A percentile compares a stretch with the other conserved stretches of the same genome.
These are phyloP conservation scores for Lepidocyrtinus sp. DNA, from an alignment of 2,888 invertebrate genomes.

Conservation along the genomic window DNA sequence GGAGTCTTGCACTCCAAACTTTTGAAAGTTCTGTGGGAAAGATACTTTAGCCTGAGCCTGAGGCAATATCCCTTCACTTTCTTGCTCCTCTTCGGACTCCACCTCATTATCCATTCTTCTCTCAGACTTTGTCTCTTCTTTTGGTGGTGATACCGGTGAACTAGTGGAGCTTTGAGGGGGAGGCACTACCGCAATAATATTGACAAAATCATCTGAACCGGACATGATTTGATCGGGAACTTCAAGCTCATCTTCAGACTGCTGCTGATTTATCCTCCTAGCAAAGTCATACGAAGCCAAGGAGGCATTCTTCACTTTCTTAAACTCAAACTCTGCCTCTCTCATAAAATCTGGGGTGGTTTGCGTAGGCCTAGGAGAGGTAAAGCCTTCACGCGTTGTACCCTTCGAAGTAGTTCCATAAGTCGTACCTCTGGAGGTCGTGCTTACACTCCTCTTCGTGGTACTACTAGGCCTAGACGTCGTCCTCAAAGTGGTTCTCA, in stretches of 20 bases:
- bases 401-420: background rate
- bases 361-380: too few species aligned
- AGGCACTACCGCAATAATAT: slow-evolving; percentile 24
- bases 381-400: background rate
- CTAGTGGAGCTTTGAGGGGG: background rate
- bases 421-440: slow-evolving; percentile 14
- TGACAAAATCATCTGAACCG: slow-evolving; percentile 36
- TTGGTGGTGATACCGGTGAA: background rate
- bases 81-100: background rate
- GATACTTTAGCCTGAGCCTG: background rate
- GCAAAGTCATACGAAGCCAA: background rate
- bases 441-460: background rate
- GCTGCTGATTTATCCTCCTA: background rate
- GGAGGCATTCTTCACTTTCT: background rate
- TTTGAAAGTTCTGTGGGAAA: slow-evolving; percentile 35
- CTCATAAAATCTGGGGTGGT: slow-evolving; percentile 12
- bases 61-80: background rate
- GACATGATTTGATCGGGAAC: slow-evolving; percentile 38
- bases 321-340: background rate
- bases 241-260: background rate
- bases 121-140: background rate
- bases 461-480: slow-evolving; percentile 14
- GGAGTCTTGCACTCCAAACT: slow-evolving; percentile 45
- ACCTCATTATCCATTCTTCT: background rate
- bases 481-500: background rate